Conservation (phyloP, 2,113 vertebrate genomes). For the Cyphomyrus plagiostoma region DNA sequence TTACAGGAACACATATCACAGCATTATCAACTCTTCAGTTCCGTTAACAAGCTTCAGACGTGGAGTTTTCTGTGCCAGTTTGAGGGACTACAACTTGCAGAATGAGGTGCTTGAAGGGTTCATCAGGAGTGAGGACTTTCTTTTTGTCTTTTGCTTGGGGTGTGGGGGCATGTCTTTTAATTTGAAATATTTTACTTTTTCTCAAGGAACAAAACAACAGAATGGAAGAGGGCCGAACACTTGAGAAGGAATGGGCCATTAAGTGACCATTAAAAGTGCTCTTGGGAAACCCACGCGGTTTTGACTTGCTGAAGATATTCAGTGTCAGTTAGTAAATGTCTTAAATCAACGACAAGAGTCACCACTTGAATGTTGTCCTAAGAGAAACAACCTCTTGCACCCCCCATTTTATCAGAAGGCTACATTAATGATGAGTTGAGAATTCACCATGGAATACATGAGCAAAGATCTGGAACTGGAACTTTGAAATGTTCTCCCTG, state of each 20-base stretch:
- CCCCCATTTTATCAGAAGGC: background rate
- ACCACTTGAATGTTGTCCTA: background rate
- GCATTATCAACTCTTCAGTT: background rate
- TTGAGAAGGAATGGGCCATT: background rate
- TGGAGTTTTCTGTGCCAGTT: background rate
- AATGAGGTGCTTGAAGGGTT: background rate
- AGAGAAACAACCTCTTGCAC: background rate
- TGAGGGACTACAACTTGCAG: background rate
- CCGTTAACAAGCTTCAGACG: background rate
- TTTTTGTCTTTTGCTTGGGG: background rate
- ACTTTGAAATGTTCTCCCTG: background rate
- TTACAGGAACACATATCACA: background rate
- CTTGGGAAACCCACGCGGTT: background rate
- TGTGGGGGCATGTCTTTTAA: background rate
- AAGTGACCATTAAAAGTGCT: background rate
- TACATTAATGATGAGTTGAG: background rate
- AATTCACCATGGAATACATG: background rate
- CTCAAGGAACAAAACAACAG: background rate
- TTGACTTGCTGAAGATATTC: background rate
- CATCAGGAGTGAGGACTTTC: background rate
- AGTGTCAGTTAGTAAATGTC: background rate
- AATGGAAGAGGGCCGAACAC: background rate
- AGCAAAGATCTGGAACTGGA: background rate
- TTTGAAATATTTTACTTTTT: background rate
- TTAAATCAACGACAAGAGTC: background rate